Evolutionary conservation across 2,888 invertebrate species (phyloP), one percentile per base, ranked within the genome.

Genomic region (Saturnia pavonia): DNA sequence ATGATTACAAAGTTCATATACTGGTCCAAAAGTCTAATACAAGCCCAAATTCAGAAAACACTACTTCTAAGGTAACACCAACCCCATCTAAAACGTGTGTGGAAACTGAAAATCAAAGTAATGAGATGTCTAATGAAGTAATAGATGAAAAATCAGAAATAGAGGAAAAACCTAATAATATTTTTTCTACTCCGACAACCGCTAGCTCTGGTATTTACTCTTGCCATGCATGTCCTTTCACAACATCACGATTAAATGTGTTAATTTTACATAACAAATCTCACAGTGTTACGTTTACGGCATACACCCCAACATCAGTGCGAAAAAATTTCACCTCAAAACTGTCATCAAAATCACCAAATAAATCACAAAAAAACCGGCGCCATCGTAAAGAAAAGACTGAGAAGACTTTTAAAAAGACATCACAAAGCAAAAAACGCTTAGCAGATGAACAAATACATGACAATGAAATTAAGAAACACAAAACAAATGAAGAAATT

Each of bases 191-290:
- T 63, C 76, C 77, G 27, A 73, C 78, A 16, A 66, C 79, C 43
- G 85, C 90, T 67, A 85, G 80, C 76, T 78, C 88, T 51, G 93
- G 91, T 71, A 84, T 84, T 45, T 96, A 95, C 83, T 93, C 95
- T 51, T 96, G 96, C 82, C 95, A 95, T 77, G 87, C 95, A 48
- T 96, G 96, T 81, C 85, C 91, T 70, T 97, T 96, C 81, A 94
- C 95, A 40, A 95, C 96, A 45, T 92, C 94, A 22, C 95, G 97
- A 43, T 90, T 97, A 40, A 97, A 97, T 85, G 96, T 97, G 65
- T 94, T 97, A 82, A 95, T 97, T 74, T 88, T 96, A 75, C 97
- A 97, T 83, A 95, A 95, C 73, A 96, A 96, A 90, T 95, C 95
- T 77, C 97, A 97, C 81, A 94, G 95, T 78, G 90, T 94, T 70